Percentiles rank a stretch among this genome's conserved stretches.
Evolutionary conservation across 2,113 vertebrate genomes (phyloP).

Genomic region (Dermatemys mawii): DNA sequence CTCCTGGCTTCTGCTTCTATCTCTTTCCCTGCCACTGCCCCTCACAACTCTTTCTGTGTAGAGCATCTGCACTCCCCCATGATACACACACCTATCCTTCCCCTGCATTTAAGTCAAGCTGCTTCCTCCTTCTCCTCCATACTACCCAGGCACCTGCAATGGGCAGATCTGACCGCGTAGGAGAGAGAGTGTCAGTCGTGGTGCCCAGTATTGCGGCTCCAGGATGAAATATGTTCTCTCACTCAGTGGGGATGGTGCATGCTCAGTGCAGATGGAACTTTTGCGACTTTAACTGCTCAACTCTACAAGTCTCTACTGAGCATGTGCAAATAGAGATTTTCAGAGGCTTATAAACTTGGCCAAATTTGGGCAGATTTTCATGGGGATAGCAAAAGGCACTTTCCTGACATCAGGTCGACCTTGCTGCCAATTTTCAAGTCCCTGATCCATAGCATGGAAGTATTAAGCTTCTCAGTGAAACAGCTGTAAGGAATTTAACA

Average conservation of each 20-base stretch:
- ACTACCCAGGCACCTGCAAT: neutral
- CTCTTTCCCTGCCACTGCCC: neutral
- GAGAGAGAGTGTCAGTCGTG: neutral
- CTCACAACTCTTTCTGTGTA: neutral
- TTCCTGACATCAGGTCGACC: neutral
- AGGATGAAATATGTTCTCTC: neutral
- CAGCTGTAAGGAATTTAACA: neutral
- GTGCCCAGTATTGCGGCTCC: neutral
- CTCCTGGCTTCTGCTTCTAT: neutral
- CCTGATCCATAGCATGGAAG: neutral
- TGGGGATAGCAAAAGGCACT: neutral
- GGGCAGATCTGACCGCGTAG: neutral
- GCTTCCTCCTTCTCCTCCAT: neutral
- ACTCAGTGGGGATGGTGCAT: accelerated
- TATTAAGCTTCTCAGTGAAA: neutral
- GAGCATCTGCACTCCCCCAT: neutral
- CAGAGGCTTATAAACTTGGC: neutral
- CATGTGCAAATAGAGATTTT: neutral
- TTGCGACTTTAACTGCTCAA: neutral
- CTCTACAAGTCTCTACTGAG: neutral
- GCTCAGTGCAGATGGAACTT: neutral
- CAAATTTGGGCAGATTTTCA: neutral
- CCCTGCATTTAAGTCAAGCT: neutral
- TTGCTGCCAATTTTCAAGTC: neutral
- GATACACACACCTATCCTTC: neutral